Evolutionary conservation across 1,140 invertebrate genomes (phyloP).

Genomic region (Pachypeltis micranthus): DNA sequence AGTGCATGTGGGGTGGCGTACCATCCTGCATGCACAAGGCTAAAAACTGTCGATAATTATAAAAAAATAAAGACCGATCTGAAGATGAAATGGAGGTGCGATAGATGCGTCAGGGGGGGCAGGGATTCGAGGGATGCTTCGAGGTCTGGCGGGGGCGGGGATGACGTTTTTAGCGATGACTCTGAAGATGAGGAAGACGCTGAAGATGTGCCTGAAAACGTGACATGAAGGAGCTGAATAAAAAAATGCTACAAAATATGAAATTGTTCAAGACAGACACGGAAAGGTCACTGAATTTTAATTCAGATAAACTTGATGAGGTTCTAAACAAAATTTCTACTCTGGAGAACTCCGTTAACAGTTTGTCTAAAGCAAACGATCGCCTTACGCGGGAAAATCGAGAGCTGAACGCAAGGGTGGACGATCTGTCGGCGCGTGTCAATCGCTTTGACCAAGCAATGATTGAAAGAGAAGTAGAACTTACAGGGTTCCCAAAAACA

Average conservation of each 20-base stretch:
- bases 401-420: conserved; percentile 2
- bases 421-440: not conserved
- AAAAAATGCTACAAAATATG: not conserved
- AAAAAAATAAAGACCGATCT: not conserved
- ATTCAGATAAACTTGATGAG: not conserved
- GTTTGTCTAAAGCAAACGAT: not conserved
- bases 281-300: not conserved
- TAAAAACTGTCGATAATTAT: not conserved
- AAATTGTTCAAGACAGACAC: not conserved
- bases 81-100: not conserved
- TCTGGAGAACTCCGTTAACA: not conserved
- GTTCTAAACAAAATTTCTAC: not conserved
- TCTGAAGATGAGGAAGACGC: not conserved
- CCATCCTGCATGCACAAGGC: not conserved
- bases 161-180: not conserved
- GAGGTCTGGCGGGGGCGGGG: not conserved
- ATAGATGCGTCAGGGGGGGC: not conserved
- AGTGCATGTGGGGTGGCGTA: not conserved
- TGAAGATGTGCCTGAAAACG: not conserved
- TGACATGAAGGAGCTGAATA: not conserved
- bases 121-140: not conserved
- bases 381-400: not conserved
- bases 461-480: not conserved
- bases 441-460: not conserved
- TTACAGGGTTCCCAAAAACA: not conserved